Evolutionary conservation across 1,140 invertebrate species (phyloP).

Genomic region (Eriosoma lanigerum): DNA sequence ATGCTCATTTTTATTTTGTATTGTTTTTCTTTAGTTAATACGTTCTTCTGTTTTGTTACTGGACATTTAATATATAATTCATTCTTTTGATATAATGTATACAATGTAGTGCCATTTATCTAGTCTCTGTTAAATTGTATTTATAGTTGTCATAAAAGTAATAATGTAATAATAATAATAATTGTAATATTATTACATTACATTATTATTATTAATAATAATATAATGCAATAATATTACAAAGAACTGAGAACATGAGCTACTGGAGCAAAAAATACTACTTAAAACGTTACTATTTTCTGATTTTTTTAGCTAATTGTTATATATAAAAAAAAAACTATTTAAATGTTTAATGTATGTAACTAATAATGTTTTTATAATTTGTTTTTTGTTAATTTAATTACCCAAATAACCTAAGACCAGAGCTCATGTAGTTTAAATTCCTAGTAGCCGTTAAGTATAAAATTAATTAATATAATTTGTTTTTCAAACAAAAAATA

Average conservation of each 20-base stretch:
- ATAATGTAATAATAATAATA: neutral
- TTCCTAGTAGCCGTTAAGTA: conserved; percentile 31
- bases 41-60: conserved; percentile 50
- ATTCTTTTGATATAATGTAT: neutral
- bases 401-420: neutral
- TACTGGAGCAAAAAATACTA: conserved; percentile 14
- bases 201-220: too few species aligned
- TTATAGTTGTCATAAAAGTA: neutral
- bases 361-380: neutral
- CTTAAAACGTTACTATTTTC: conserved; percentile 1
- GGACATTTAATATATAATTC: conserved; percentile 8
- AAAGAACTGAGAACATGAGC: conserved; percentile 21
- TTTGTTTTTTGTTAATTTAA: neutral
- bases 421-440: neutral
- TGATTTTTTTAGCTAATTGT: conserved; percentile 5
- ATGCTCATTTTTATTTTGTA: conserved; percentile 51
- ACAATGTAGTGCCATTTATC: conserved; percentile 46
- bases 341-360: neutral
- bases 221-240: too few species aligned
- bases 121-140: conserved; percentile 13
- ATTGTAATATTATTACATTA: too few species aligned
- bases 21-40: conserved; percentile 48
- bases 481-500: neutral
- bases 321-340: neutral
- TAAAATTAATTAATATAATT: conserved; percentile 11